Evolutionary conservation across 2,888 invertebrate genomes (phyloP), one percentile per base, ranked within the genome.

Genomic region (Polyploca ridens): DNA sequence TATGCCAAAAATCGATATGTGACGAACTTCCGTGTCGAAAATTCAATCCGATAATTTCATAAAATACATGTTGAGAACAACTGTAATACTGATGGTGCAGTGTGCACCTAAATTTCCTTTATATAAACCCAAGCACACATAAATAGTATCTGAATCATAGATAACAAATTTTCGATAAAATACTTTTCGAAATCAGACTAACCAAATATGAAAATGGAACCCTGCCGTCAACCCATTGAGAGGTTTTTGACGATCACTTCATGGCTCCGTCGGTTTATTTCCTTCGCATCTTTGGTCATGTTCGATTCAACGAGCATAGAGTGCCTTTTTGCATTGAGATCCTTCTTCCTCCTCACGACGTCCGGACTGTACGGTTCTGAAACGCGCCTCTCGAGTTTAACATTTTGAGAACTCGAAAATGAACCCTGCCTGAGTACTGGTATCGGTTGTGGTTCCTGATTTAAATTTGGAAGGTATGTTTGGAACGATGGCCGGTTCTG

Each of bases 401-500:
- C 69, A 27, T 81, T 75, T 61, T 85, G 85, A 0, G 78, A 66
- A 67, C 77, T 81, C 0, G 90, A 80, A 69, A 90, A 85, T 0
- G 90, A 88, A 5, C 88, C 82, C 65, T 89, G 90, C 57, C 89
- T 83, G 49, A 89, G 87, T 0, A 89, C 66, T 1, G 86, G 85
- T 10, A 85, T 81, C 11, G 85, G 62, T 3, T 86, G 83, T 14
- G 83, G 82, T 16, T 91, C 90, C 58, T 82, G 84, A 6, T 76
- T 83, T 65, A 85, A 65, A 68, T 84, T 91, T 6, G 94, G 92
- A 7, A 94, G 81, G 78, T 94, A 94, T 0, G 94, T 94, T 78
- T 94, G 94, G 87, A 94, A 94, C 35, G 94, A 89, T 13, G 94
- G 94, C 64, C 93, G 81, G 75, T 96, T 96, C 79, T 96, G 96